phyloP scores from a whole-genome alignment of 2,888 invertebrate genomes.

The Bombyx huttoni region DNA sequence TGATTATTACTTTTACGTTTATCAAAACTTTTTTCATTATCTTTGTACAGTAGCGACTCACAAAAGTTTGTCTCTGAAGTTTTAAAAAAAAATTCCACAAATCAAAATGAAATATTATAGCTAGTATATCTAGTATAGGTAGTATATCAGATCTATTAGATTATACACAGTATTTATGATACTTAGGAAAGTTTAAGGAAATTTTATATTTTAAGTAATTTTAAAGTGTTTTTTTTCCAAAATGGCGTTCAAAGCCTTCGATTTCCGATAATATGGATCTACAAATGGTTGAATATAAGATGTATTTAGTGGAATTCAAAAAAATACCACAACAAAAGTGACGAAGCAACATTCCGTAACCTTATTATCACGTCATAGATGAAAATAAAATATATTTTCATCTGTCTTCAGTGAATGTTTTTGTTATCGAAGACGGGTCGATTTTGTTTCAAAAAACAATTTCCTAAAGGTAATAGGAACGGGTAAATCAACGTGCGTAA shows the following conservation, averaged over 20 bases:
- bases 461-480: constrained; percentile 7
- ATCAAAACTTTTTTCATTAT: not conserved
- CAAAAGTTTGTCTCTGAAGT: not conserved
- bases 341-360: not conserved
- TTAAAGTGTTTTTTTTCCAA: no score
- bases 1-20: not conserved
- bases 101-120: not conserved
- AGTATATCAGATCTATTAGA: not conserved
- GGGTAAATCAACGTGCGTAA: constrained; percentile 2
- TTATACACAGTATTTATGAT: not conserved
- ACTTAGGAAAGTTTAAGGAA: not conserved
- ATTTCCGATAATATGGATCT: no score
- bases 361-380: not conserved
- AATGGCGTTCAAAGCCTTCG: no score
- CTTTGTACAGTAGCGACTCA: not conserved
- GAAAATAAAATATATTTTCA: not conserved
- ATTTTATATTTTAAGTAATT: not conserved
- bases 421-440: constrained; percentile 9
- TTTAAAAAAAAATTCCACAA: not conserved
- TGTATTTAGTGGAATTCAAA: no score
- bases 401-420: constrained; percentile 8
- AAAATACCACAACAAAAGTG: not conserved
- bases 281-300: no score
- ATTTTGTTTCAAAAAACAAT: constrained; percentile 12
- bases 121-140: no score